Evolutionary conservation across 2,888 invertebrate species (phyloP).

Genomic region (Megastigmus dorsalis): DNA sequence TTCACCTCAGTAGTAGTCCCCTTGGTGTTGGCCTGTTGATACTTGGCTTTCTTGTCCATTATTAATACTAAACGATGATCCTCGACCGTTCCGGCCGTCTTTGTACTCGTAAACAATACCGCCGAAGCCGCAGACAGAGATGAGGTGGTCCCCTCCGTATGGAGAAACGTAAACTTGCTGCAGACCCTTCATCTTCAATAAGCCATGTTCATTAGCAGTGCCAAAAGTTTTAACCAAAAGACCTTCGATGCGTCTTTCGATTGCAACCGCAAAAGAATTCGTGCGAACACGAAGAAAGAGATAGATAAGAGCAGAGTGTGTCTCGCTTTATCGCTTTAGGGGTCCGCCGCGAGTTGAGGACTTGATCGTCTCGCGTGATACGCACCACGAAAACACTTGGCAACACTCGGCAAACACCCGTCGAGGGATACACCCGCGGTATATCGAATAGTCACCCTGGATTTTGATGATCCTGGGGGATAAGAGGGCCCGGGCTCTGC

Average conservation of each 20-base stretch:
- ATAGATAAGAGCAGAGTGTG: not conserved
- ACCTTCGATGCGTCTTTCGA: constrained; percentile 60
- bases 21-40: constrained; percentile 83
- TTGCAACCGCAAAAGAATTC: not conserved
- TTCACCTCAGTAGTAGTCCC: constrained; percentile 84
- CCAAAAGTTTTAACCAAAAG: constrained; percentile 61
- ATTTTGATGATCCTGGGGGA: not conserved
- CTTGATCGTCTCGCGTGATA: no score
- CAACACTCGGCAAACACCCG: no score
- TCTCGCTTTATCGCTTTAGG: no score
- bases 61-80: constrained; percentile 68
- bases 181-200: constrained; percentile 86
- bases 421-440: no score
- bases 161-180: constrained; percentile 82
- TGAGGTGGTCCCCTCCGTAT: constrained; percentile 79
- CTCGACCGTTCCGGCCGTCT: constrained; percentile 10
- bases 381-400: no score
- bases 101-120: not conserved
- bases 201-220: constrained; percentile 82
- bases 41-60: constrained; percentile 87
- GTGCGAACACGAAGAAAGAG: not conserved
- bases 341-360: no score
- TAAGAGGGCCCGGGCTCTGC: constrained; percentile 2
- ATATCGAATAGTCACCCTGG: no score
- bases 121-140: not conserved